A percentile compares a stretch with the other conserved stretches of the same genome.
Conservation (phyloP, 2,113 vertebrate genomes). For the Tautogolabrus adspersus region DNA sequence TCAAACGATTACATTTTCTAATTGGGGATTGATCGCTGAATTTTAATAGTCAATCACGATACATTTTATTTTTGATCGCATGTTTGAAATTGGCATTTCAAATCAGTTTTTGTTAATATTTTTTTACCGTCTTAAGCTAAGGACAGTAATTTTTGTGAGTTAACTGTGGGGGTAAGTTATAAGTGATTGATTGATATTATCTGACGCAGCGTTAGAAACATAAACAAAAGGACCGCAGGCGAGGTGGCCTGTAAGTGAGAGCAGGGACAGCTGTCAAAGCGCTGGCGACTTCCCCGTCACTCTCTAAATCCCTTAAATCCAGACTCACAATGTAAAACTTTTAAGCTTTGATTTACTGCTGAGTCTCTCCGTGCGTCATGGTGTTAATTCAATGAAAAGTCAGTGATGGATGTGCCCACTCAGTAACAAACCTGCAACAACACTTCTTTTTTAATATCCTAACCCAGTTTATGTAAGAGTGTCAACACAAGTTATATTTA, state of each 20-base stretch:
- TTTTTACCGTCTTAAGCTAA: too few species aligned
- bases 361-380: conserved; percentile 7
- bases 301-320: conserved; percentile 42
- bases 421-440: background rate
- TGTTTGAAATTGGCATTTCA: too few species aligned
- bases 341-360: conserved; percentile 32
- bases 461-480: background rate
- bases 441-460: background rate
- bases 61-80: too few species aligned
- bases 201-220: conserved; percentile 53
- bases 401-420: conserved; percentile 12
- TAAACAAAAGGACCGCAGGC: conserved; percentile 57
- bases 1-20: too few species aligned
- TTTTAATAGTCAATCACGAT: too few species aligned
- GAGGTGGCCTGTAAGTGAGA: conserved; percentile 36
- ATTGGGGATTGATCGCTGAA: too few species aligned
- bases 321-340: conserved; percentile 34
- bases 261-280: conserved; percentile 53
- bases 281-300: conserved; percentile 28
- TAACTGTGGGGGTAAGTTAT: too few species aligned
- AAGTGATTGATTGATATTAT: conserved; percentile 62
- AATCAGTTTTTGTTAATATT: too few species aligned
- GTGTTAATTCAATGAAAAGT: conserved; percentile 30
- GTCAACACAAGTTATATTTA: background rate
- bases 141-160: too few species aligned